Evolutionary conservation across 2,888 invertebrate genomes (phyloP), one percentile per base, ranked within the genome.

Genomic region (Himalopsyche anomala): DNA sequence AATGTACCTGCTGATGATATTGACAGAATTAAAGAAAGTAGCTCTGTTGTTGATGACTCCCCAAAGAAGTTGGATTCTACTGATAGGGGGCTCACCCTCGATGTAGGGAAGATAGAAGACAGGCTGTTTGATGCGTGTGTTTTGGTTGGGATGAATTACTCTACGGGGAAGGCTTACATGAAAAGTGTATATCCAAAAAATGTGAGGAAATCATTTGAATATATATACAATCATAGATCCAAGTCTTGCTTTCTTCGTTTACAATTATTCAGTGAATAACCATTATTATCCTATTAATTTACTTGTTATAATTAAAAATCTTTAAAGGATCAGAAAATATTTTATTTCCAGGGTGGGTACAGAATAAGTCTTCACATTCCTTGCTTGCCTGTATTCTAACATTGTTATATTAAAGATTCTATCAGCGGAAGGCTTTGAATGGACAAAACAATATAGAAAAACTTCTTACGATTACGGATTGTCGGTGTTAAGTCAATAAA

Each of bases 111-210:
- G 11, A 85, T 84, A 55, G 88, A 87, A 9, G 88, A 89, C 80
- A 90, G 94, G 8, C 89, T 96, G 82, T 96, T 96, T 89, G 95
- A 96, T 89, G 94, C 95, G 56, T 95, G 96, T 88, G 89, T 96
- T 15, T 91, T 96, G 86, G 95, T 96, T 45, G 96, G 96, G 0
- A 91, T 95, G 88, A 95, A 95, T 89, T 93, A 94, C 89, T 94
- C 94, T 91, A 94, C 93, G 0, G 94, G 94, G 80, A 92, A 94
- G 90, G 95, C 96, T 4, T 96, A 96, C 90, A 94, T 96, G 85
- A 96, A 96, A 90, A 95, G 94, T 89, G 95, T 95, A 89, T 96
- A 94, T 91, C 96, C 96, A 6, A 91, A 91, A 88, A 93, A 95
- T 92, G 96, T 96, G 90, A 93, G 93, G 92, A 84, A 38, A 28